A percentile compares a stretch with the other conserved stretches of the same genome.
Evolutionary conservation across 2,888 invertebrate species (phyloP).

Genomic region (Idaea biselata): DNA sequence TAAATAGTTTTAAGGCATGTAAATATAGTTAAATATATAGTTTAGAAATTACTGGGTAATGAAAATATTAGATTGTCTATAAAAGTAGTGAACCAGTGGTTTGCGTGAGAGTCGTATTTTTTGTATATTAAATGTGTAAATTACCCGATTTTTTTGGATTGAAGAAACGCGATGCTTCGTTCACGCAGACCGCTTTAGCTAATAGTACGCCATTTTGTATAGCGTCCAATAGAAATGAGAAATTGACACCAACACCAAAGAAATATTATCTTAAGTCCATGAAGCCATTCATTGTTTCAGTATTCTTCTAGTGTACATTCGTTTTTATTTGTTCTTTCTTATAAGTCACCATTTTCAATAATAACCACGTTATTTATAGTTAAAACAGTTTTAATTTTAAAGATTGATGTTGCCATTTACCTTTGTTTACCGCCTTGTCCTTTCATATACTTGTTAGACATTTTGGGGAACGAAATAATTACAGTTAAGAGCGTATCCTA

Average conservation of each 20-base stretch:
- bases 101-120: constrained; percentile 39
- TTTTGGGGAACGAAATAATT: constrained; percentile 5
- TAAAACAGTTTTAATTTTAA: not conserved
- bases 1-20: constrained; percentile 67
- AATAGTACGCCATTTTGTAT: constrained; percentile 60
- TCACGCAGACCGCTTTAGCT: constrained; percentile 39
- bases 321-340: not conserved
- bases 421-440: not conserved
- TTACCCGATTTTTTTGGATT: constrained; percentile 29
- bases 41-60: constrained; percentile 43
- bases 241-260: constrained; percentile 77
- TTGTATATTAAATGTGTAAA: constrained; percentile 39
- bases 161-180: constrained; percentile 26
- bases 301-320: constrained; percentile 68
- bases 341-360: not conserved
- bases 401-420: not conserved
- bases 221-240: constrained; percentile 72
- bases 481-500: not conserved
- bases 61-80: constrained; percentile 44
- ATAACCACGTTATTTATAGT: not conserved
- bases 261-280: constrained; percentile 68
- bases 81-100: constrained; percentile 47
- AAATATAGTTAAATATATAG: constrained; percentile 54
- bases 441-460: not conserved
- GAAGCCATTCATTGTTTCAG: constrained; percentile 70